A percentile compares a stretch with the other conserved stretches of the same genome.
These are phyloP conservation scores for Mimumesa dahlbomi DNA, from an alignment of 2,888 invertebrate species.

Conservation along the genomic window DNA sequence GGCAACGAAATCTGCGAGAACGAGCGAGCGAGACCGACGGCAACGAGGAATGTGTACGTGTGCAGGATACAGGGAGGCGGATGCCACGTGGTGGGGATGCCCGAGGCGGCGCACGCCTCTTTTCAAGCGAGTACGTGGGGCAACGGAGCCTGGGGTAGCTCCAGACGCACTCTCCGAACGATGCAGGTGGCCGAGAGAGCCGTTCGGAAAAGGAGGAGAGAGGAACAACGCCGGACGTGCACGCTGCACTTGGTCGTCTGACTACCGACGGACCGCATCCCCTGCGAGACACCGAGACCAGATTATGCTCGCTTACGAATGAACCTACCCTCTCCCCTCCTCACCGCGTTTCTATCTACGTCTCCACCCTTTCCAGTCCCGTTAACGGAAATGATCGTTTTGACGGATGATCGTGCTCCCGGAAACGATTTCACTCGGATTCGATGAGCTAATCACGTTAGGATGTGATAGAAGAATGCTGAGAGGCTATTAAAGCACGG, in stretches of 20 bases:
- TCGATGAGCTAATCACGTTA: not conserved
- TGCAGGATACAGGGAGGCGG: constrained; percentile 69
- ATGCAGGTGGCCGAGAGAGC: constrained; percentile 61
- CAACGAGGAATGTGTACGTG: constrained; percentile 28
- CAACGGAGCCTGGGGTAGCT: constrained; percentile 57
- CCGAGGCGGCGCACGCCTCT: constrained; percentile 73
- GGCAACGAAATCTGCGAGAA: not conserved
- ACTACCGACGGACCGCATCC: constrained; percentile 61
- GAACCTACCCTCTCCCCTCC: not conserved
- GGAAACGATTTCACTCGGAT: too few relatives aligned
- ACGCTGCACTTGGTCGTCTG: constrained; percentile 64
- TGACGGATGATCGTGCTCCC: too few relatives aligned
- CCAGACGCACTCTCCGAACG: constrained; percentile 64
- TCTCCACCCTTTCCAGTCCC: too few relatives aligned
- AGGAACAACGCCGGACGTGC: constrained; percentile 55
- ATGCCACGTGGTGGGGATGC: constrained; percentile 63
- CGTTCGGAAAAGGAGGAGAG: constrained; percentile 31
- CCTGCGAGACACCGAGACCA: constrained; percentile 13
- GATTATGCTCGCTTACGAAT: constrained; percentile 9
- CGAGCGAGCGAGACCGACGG: constrained; percentile 16
- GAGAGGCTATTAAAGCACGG: not conserved
- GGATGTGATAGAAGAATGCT: not conserved
- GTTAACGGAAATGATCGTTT: not conserved
- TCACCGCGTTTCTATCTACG: too few relatives aligned
- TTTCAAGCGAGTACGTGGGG: constrained; percentile 61